Evolutionary conservation across 2,888 invertebrate species (phyloP).

Genomic region (Cheilosia soror): DNA sequence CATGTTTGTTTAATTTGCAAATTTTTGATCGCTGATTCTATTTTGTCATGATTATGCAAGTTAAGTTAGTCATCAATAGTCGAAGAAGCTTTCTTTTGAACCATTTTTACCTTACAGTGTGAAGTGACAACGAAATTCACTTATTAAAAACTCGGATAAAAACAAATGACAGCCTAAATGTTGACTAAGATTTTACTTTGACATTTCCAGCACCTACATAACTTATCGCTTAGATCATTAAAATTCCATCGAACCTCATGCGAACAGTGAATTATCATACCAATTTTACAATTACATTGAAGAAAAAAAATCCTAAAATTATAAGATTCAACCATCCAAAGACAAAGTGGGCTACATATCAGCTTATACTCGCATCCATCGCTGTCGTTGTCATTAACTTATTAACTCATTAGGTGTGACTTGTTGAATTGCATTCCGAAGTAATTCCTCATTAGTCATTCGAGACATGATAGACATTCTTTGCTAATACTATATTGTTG

Average conservation of each 20-base stretch:
- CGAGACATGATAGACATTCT: background rate
- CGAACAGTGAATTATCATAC: background rate
- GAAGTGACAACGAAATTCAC: too few species aligned
- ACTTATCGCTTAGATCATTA: background rate
- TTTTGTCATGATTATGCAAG: background rate
- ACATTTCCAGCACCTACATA: too few species aligned
- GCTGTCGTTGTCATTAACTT: slow-evolving; percentile 18
- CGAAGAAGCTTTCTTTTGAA: background rate
- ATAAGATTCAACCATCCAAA: background rate
- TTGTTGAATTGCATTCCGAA: slow-evolving; percentile 37
- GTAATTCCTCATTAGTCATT: slow-evolving; percentile 45
- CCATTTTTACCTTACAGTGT: background rate
- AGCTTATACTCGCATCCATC: background rate
- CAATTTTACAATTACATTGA: background rate
- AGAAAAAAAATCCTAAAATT: background rate
- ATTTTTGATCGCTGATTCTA: background rate
- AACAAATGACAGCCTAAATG: too few species aligned
- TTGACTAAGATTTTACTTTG: too few species aligned
- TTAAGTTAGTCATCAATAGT: background rate
- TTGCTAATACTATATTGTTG: background rate
- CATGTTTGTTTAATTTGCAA: background rate
- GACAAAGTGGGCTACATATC: background rate
- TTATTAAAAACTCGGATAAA: too few species aligned
- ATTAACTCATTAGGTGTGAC: slow-evolving; percentile 36
- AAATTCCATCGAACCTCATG: slow-evolving; percentile 34